phyloP scores from a whole-genome alignment of 1,140 invertebrate genomes.

The Bombus sibiricus region DNA sequence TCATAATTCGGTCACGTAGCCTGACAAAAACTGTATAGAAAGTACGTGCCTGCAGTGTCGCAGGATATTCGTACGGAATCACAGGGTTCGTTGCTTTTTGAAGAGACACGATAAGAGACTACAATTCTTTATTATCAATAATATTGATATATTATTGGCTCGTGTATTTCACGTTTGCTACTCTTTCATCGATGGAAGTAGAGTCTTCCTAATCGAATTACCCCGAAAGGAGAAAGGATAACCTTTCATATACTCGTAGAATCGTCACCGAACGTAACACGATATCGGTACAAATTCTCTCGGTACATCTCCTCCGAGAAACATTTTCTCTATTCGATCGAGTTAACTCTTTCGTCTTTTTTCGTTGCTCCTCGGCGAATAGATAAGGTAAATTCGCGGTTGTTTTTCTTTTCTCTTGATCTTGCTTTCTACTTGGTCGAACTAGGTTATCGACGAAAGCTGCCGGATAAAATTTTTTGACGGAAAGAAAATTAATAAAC shows the following conservation, averaged over 20 bases:
- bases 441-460: background rate
- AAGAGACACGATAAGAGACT: constrained; percentile 20
- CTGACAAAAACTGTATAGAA: constrained; percentile 35
- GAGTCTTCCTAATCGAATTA: background rate
- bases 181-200: background rate
- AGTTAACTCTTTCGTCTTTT: background rate
- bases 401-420: background rate
- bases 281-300: too few relatives aligned
- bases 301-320: background rate
- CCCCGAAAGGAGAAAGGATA: too few relatives aligned
- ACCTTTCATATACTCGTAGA: background rate
- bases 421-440: background rate
- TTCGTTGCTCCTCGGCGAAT: too few relatives aligned
- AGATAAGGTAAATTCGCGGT: background rate
- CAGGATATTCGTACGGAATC: constrained; percentile 29
- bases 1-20: constrained; percentile 51
- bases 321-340: background rate
- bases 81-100: background rate
- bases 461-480: constrained; percentile 10
- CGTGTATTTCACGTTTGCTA: background rate
- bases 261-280: background rate
- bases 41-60: constrained; percentile 22
- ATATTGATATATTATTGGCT: too few relatives aligned
- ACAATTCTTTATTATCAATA: constrained; percentile 22
- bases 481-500: constrained; percentile 25